Evolutionary conservation across 2,888 invertebrate species (phyloP), one percentile per base, ranked within the genome.

Genomic region (Pammene aurita): DNA sequence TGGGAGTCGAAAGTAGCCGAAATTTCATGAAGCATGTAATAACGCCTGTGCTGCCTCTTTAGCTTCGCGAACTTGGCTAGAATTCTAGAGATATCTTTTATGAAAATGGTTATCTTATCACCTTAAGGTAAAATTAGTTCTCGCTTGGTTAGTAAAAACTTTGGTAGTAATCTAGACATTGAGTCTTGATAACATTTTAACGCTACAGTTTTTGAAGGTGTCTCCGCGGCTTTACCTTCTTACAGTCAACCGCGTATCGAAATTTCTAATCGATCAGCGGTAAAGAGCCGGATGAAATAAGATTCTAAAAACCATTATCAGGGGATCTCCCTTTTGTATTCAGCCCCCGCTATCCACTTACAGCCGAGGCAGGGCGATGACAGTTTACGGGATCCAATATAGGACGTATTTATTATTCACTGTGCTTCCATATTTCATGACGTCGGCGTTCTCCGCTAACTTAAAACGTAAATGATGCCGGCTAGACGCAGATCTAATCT

Each of bases 391-490:
- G 78, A 83, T 83, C 81, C 81, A 84, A 85, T 86, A 84, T 81
- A 72, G 77, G 73, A 76, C 74, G 79, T 83, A 83, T 85, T 85
- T 85, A 85, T 85, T 86, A 86, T 87, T 86, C 86, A 84, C 77
- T 77, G 77, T 76, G 80, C 78, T 73, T 84, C 79, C 83, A 84
- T 84, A 82, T 81, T 83, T 82, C 80, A 82, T 80, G 82, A 80
- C 74, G 79, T 75, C 73, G 74, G 72, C 78, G 78, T 79, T 81
- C 78, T 79, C 78, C 77, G 79, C 78, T 81, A 80, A 78, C 78
- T 80, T 80, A 78, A 80, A 82, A 82, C 77, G 78, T 77, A 78
- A 82, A 80, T 78, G 78, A 79, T 76, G 75, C 73, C 71, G 67
- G 71, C 73, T 73, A 72, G 70, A 67, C 58, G 70, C 71, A 71